Base-by-base conservation (phyloP, 2,113 vertebrate genomes). In the Sylvilagus bachmani region DNA sequence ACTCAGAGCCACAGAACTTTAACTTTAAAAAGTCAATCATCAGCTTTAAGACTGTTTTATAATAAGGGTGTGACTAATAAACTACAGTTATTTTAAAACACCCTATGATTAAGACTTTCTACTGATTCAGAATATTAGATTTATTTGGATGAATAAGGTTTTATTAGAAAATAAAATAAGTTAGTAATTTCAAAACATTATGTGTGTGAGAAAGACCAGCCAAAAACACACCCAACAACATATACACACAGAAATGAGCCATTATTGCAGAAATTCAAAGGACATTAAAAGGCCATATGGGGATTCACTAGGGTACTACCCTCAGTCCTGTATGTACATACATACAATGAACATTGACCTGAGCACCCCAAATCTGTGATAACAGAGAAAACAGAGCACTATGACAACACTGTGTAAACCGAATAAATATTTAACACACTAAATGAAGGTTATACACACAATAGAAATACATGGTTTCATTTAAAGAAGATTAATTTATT, bases 121-220 rank as follows among this genome's bases (percentile, higher is more conserved):
- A 90, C 24, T 96, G 77, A 96, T 78, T 85, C 62, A 82, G 51
- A 91, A 81, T 83, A 80, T 19, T 77, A 87, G 33, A 92, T 90
- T 89, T 77, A 85, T 93, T 85, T 85, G 71, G 58, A 82, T 90
- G 62, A 96, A 80, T 66, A 95, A 71, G 36, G 27, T 94, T 93
- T 95, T 88, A 93, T 87, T 95, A 95, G 61, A 90, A 93, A 93
- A 93, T 88, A 95, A 96, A 95, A 86, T 94, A 49, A 97, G 29
- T 79, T 94, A 94, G 83, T 21, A 80, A 82, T 75, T 71, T 79
- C 79, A 96, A 96, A 94, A 85, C 24, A 75, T 61, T 69, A 7
- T 69, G 53, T 79, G 13, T 44, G 55, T 66, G 29, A 12, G 38
- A 53, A 17, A 53, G 53, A 78, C 61, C 33, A 77, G 77, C 66